Percentiles rank a stretch among this genome's conserved stretches.
Conservation (phyloP, 2,888 invertebrate species). For the Pantelozetes paolii region DNA sequence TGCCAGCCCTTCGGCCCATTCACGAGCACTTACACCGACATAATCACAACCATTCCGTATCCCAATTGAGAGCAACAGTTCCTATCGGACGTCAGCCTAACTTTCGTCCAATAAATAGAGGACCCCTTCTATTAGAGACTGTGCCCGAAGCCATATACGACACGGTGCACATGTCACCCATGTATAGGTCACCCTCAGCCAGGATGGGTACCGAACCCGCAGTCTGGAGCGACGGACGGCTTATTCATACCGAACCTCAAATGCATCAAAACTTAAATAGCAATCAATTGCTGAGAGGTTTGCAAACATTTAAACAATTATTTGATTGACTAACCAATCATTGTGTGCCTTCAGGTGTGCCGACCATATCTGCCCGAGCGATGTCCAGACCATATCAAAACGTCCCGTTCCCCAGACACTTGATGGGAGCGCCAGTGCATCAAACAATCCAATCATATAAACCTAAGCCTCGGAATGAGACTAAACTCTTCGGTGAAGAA, state of each 20-base stretch:
- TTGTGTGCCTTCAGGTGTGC: neutral
- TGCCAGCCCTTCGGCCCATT: conserved; percentile 66
- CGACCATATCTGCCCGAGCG: conserved; percentile 32
- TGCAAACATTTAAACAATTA: neutral
- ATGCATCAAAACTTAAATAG: neutral
- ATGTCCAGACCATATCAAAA: conserved; percentile 41
- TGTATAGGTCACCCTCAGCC: neutral
- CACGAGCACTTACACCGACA: conserved; percentile 55
- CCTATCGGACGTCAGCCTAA: conserved; percentile 37
- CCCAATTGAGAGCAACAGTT: conserved; percentile 42
- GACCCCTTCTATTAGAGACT: conserved; percentile 35
- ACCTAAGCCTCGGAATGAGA: neutral
- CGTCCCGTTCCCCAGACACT: conserved; percentile 30
- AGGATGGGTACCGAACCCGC: neutral
- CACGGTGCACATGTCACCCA: conserved; percentile 24
- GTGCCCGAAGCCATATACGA: conserved; percentile 42
- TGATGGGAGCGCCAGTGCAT: conserved; percentile 19
- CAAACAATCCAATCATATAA: neutral
- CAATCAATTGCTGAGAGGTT: conserved; percentile 27
- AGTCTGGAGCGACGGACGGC: conserved; percentile 34
- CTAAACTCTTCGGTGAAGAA: neutral
- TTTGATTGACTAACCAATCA: neutral
- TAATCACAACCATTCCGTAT: conserved; percentile 44
- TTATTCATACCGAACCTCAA: neutral
- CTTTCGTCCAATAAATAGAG: conserved; percentile 31